Evolutionary conservation across 1,140 invertebrate species (phyloP), one percentile per base, ranked within the genome.

Genomic region (Saxidomus purpurata): DNA sequence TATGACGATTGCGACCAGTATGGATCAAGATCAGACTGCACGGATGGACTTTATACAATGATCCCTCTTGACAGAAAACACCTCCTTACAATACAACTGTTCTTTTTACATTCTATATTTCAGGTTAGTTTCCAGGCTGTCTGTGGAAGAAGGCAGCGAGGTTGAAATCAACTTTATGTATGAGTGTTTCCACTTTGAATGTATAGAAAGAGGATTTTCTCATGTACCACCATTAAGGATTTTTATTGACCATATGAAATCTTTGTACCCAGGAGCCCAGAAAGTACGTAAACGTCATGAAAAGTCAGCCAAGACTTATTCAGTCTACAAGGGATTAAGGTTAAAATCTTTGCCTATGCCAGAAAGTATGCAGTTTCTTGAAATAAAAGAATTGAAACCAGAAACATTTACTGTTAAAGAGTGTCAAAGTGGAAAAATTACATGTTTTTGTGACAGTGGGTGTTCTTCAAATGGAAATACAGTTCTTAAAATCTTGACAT

Each of bases 81-180:
- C n/a, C n/a, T n/a, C n/a, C n/a, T n/a, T n/a, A n/a, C n/a, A n/a
- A n/a, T n/a, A n/a, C n/a, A n/a, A n/a, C n/a, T n/a, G n/a, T n/a
- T n/a, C n/a, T n/a, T n/a, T n/a, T n/a, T n/a, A n/a, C n/a, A n/a
- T n/a, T n/a, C n/a, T n/a, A 36, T 40, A 63, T 63, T 83, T 47
- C 38, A 83, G 81, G 81, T 15, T 83, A 11, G n/a, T 83, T 15
- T 63, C 81, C 6, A 63, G 59, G 47, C 55, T 83, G 28, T 22
- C 22, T 67, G 19, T 36, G 4, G 81, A 83, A 47, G 47, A 52
- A 40, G 22, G 47, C 15, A 67, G 63, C 9, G 38, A 85, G 34
- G 52, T 74, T 0, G 83, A 85, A 52, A 74, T 74, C 15, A 85
- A 74, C 67, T 15, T 31, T 22, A 25, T 85, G n/a, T n/a, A n/a